Evolutionary conservation across 1,140 invertebrate species (phyloP).

Genomic region (Papilio xuthus): DNA sequence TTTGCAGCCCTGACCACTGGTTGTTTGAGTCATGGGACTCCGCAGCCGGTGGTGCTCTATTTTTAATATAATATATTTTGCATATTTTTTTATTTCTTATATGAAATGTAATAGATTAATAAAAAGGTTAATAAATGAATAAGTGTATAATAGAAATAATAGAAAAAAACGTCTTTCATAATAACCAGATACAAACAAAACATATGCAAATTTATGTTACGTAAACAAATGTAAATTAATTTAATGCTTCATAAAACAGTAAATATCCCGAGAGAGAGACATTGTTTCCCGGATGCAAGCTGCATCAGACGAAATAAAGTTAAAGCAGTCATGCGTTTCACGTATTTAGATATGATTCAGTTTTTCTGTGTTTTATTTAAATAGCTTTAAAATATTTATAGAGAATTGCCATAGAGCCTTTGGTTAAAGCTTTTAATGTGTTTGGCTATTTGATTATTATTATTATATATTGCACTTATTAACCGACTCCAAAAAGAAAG

Average conservation of each 20-base stretch:
- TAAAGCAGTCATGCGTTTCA: not conserved
- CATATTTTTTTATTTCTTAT: too few species aligned
- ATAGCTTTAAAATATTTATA: not conserved
- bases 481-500: too few species aligned
- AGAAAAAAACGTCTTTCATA: not conserved
- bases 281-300: not conserved
- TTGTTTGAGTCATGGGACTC: too few species aligned
- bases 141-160: too few species aligned
- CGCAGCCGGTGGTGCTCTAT: too few species aligned
- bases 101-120: too few species aligned
- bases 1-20: too few species aligned
- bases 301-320: slow-evolving; percentile 5
- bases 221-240: slow-evolving; percentile 5
- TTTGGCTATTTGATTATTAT: too few species aligned
- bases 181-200: not conserved
- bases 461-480: too few species aligned
- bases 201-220: not conserved
- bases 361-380: not conserved
- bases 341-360: not conserved
- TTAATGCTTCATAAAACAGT: slow-evolving; percentile 4
- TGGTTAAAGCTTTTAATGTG: too few species aligned
- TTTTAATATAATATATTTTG: too few species aligned
- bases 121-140: too few species aligned
- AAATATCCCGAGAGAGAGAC: not conserved
- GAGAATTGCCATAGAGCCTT: not conserved